Conservation (phyloP, 2,888 invertebrate species). For the Drosophila nigritarsus region DNA sequence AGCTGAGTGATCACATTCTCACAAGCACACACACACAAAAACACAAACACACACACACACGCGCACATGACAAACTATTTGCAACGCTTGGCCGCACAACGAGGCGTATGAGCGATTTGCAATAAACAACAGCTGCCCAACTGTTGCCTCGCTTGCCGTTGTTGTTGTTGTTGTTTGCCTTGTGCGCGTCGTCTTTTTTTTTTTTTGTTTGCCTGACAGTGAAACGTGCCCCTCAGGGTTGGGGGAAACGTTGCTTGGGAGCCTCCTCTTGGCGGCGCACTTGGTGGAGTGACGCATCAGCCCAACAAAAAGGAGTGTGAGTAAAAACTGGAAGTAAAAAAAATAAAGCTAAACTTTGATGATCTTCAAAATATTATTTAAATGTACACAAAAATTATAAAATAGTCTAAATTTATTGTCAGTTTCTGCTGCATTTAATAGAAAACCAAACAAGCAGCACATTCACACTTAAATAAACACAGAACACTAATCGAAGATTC, state of each 20-base stretch:
- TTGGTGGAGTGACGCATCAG: slow-evolving; percentile 18
- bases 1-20: slow-evolving; percentile 42
- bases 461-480: too few relatives aligned
- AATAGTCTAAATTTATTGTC: too few relatives aligned
- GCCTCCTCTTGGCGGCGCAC: slow-evolving; percentile 8
- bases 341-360: background rate
- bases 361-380: too few relatives aligned
- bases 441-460: background rate
- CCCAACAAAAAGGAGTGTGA: background rate
- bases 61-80: slow-evolving; percentile 51
- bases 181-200: slow-evolving; percentile 25
- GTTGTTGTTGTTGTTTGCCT: slow-evolving; percentile 36
- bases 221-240: slow-evolving; percentile 53
- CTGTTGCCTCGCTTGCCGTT: slow-evolving; percentile 8
- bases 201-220: slow-evolving; percentile 41
- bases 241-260: slow-evolving; percentile 11
- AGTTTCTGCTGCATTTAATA: too few relatives aligned
- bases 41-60: slow-evolving; percentile 13
- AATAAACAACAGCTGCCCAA: slow-evolving; percentile 64
- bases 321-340: slow-evolving; percentile 7
- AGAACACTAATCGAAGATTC: background rate
- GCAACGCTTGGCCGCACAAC: slow-evolving; percentile 75
- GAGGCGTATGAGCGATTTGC: slow-evolving; percentile 76
- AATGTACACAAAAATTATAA: too few relatives aligned
- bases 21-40: slow-evolving; percentile 12